phyloP scores from a whole-genome alignment of 2,888 invertebrate species.

The Platycheirus albimanus region DNA sequence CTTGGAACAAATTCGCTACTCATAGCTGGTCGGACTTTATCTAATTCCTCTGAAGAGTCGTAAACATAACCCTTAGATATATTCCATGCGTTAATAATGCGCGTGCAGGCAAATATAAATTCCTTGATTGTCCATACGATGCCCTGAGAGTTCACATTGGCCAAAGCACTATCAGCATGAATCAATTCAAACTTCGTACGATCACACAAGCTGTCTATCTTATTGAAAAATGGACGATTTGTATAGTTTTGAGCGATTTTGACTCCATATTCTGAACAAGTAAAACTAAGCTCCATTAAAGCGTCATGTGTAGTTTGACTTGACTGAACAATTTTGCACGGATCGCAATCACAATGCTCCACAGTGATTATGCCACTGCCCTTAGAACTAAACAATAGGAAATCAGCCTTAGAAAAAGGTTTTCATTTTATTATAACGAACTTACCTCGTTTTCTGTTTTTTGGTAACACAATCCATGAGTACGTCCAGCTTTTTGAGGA shows the following conservation, averaged over 20 bases:
- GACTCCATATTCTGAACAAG: conserved; percentile 11
- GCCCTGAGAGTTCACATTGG: conserved; percentile 7
- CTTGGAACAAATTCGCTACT: not conserved
- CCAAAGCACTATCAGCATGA: not conserved
- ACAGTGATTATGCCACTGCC: no score
- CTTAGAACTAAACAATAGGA: no score
- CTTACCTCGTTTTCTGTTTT: not conserved
- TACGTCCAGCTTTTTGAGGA: conserved; percentile 77
- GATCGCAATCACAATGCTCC: conserved; percentile 1
- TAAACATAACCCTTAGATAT: not conserved
- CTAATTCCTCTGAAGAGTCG: not conserved
- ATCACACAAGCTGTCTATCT: conserved; percentile 11
- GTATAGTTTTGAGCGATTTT: conserved; percentile 6
- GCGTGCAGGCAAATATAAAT: conserved; percentile 9
- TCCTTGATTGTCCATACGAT: conserved; percentile 19
- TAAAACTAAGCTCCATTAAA: not conserved
- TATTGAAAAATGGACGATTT: not conserved
- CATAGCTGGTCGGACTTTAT: not conserved
- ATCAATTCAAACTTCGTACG: conserved; percentile 5
- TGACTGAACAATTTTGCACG: not conserved
- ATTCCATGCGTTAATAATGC: conserved; percentile 26
- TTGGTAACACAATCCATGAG: conserved; percentile 78
- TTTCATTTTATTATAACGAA: not conserved
- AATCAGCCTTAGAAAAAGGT: no score
- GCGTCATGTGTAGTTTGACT: not conserved